Conservation (phyloP, 2,797 vertebrate species). For the Danio choprae region DNA sequence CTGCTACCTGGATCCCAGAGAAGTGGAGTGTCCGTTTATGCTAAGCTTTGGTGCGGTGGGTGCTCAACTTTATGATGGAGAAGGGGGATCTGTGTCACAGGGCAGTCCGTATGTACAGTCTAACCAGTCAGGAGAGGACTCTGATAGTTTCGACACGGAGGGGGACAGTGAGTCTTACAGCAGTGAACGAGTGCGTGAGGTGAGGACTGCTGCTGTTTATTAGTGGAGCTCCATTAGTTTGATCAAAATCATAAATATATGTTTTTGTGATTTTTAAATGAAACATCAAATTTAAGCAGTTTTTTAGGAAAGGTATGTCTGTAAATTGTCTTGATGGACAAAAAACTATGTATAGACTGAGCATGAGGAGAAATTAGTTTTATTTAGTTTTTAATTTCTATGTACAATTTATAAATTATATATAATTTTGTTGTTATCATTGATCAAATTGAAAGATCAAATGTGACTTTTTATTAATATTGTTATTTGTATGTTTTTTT, state of each 20-base stretch:
- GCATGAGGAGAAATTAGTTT: background rate
- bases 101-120: conserved; percentile 82
- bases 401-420: too few relatives aligned
- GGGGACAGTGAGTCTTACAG: conserved; percentile 90
- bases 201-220: conserved; percentile 69
- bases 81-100: conserved; percentile 75
- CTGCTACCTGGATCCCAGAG: conserved; percentile 67
- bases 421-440: too few relatives aligned
- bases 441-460: too few relatives aligned
- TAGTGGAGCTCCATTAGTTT: background rate
- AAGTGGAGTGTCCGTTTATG: conserved; percentile 83
- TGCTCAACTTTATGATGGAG: conserved; percentile 74
- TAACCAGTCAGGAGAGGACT: conserved; percentile 88
- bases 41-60: conserved; percentile 74
- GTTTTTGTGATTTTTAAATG: background rate
- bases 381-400: background rate
- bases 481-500: too few relatives aligned
- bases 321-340: background rate
- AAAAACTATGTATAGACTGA: background rate
- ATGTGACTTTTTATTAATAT: too few relatives aligned
- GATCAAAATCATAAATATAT: background rate
- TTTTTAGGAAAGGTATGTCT: background rate
- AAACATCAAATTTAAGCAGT: background rate
- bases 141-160: conserved; percentile 86
- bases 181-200: conserved; percentile 89